Percentiles rank a stretch among this genome's conserved stretches.
Conservation (phyloP, 2,888 invertebrate species). For the Gnatocerus cornutus region DNA sequence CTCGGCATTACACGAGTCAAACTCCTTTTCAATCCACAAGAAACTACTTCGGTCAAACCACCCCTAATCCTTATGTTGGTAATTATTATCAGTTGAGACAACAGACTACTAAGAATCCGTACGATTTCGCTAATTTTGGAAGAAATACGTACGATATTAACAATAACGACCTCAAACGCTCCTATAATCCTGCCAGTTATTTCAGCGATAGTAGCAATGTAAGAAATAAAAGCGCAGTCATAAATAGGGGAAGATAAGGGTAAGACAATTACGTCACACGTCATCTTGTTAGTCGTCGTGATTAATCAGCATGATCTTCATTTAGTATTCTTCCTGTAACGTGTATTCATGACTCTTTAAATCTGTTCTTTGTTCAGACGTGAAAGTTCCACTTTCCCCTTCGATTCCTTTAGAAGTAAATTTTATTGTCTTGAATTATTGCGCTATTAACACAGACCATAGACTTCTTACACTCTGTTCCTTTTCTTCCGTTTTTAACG, state of each 20-base stretch:
- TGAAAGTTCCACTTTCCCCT: slow-evolving; percentile 40
- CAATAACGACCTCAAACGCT: slow-evolving; percentile 71
- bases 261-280: slow-evolving; percentile 53
- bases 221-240: slow-evolving; percentile 60
- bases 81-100: slow-evolving; percentile 70
- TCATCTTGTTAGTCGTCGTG: slow-evolving; percentile 32
- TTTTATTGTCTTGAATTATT: slow-evolving; percentile 30
- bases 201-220: slow-evolving; percentile 67
- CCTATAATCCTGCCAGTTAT: slow-evolving; percentile 71
- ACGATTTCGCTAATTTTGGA: slow-evolving; percentile 70
- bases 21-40: slow-evolving; percentile 47
- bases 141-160: slow-evolving; percentile 64
- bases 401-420: slow-evolving; percentile 20
- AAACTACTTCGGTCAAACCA: slow-evolving; percentile 67
- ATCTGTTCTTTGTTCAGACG: slow-evolving; percentile 28
- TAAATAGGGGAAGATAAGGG: slow-evolving; percentile 53
- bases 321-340: background rate
- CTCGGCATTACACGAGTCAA: slow-evolving; percentile 48
- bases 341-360: slow-evolving; percentile 24
- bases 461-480: slow-evolving; percentile 15
- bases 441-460: slow-evolving; percentile 42
- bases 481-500: background rate
- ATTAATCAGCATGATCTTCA: slow-evolving; percentile 37
- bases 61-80: slow-evolving; percentile 74
- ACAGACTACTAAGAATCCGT: slow-evolving; percentile 75